Base-by-base conservation (phyloP, 2,113 vertebrate species). In the Upupa epops region DNA sequence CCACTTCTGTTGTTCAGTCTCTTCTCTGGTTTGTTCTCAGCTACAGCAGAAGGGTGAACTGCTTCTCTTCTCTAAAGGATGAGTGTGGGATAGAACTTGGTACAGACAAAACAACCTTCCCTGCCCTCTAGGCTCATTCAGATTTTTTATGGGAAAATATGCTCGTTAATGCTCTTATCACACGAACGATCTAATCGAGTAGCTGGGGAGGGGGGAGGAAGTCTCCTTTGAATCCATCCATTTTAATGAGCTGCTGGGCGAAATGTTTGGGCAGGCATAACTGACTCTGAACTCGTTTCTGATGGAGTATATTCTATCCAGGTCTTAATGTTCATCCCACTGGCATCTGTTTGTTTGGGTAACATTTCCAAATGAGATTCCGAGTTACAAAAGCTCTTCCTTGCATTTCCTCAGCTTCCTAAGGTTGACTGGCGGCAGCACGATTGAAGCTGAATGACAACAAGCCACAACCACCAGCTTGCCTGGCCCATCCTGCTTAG, bases 231-330 rank as follows among this genome's bases (percentile, higher is more conserved):
- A 78, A 74, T 79, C 79, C 18, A 88, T 90, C 68, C 70, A 51
- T 42, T 46, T 46, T 88, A 92, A 95, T 63, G 84, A 94, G 78
- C 76, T 88, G 94, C 79, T 71, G 74, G 70, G 91, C 1, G 20
- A 90, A 95, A 49, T 61, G 92, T 95, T 93, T 55, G 73, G 93
- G 92, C 95, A 96, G 73, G 92, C 90, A 94, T 8, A 94, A 71
- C 73, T 79, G 84, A 60, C 82, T 76, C 85, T 4, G 75, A 94
- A 54, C 91, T 68, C 3, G 6, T 70, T 76, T 74, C 74, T 83
- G 82, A 83, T 63, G 17, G 46, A 89, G 89, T 78, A 75, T 89
- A 89, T 78, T 75, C 88, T 63, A 80, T 86, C 45, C 92, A 68
- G 93, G 59, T 74, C 86, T 77, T 68, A 88, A 87, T 9, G 69